phyloP scores from a whole-genome alignment of 2,113 vertebrate genomes.

The Halcyon malimbica region DNA sequence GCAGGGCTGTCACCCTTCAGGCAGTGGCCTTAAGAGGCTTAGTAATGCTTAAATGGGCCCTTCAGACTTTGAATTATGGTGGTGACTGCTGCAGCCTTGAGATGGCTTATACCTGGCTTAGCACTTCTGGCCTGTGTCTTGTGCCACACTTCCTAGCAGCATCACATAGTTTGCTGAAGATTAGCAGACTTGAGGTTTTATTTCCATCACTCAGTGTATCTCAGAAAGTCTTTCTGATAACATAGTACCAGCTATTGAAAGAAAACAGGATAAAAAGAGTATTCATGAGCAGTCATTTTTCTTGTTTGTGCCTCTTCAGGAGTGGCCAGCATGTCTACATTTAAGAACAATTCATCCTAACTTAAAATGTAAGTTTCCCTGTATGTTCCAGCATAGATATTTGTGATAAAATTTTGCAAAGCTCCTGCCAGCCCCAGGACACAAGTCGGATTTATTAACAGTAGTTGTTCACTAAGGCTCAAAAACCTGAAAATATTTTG shows the following conservation, averaged over 20 bases:
- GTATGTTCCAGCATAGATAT: neutral
- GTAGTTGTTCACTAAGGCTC: neutral
- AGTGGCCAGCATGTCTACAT: neutral
- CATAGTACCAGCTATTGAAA: neutral
- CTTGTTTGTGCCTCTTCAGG: neutral
- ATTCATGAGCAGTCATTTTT: neutral
- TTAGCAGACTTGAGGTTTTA: neutral
- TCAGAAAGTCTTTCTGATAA: conserved; percentile 4
- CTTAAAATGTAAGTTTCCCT: neutral
- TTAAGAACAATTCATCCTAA: neutral
- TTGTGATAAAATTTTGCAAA: neutral
- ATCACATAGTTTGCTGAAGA: neutral
- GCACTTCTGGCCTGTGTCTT: conserved; percentile 17
- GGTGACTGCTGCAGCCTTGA: conserved; percentile 27
- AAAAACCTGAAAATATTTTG: neutral
- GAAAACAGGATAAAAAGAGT: neutral
- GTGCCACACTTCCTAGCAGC: neutral
- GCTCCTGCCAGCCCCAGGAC: neutral
- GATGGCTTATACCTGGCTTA: conserved; percentile 38
- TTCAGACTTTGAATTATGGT: neutral
- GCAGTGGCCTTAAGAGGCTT: neutral
- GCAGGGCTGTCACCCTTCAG: neutral
- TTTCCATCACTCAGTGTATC: neutral
- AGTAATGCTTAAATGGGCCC: neutral
- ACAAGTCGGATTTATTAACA: neutral